Conservation (phyloP, 2,113 vertebrate genomes). For the Arizona elegans region DNA sequence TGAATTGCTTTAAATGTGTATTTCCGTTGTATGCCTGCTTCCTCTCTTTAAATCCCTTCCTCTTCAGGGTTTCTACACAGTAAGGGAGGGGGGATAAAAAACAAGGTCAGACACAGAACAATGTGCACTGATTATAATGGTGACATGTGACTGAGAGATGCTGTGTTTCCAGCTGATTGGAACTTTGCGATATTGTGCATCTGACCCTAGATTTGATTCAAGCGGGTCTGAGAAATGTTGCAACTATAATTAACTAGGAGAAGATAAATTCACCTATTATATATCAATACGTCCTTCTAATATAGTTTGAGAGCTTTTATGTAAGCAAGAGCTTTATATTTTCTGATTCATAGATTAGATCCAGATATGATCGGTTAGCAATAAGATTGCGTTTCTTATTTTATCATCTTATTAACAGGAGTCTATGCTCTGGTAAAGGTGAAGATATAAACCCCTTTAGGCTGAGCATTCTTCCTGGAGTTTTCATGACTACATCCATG, state of each 20-base stretch:
- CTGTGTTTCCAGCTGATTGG: not conserved
- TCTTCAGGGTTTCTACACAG: not conserved
- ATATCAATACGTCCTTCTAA: not conserved
- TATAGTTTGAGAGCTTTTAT: not conserved
- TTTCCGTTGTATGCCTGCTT: not conserved
- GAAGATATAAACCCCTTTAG: not conserved
- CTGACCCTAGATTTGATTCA: not conserved
- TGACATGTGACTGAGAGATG: not conserved
- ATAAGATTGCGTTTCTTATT: not conserved
- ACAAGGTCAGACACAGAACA: not conserved
- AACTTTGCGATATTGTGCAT: not conserved
- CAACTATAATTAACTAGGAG: not conserved
- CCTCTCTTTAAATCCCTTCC: not conserved
- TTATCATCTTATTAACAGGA: not conserved
- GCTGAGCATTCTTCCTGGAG: not conserved
- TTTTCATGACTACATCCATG: not conserved
- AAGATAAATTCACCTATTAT: not conserved
- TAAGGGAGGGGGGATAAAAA: not conserved
- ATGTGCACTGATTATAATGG: not conserved
- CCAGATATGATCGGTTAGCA: not conserved
- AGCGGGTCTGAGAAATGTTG: not conserved
- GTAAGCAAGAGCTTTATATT: not conserved
- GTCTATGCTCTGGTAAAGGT: not conserved
- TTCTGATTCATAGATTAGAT: not conserved
- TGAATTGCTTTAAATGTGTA: not conserved